Base-by-base conservation (phyloP, 2,888 invertebrate genomes). In the Heliconius sara region DNA sequence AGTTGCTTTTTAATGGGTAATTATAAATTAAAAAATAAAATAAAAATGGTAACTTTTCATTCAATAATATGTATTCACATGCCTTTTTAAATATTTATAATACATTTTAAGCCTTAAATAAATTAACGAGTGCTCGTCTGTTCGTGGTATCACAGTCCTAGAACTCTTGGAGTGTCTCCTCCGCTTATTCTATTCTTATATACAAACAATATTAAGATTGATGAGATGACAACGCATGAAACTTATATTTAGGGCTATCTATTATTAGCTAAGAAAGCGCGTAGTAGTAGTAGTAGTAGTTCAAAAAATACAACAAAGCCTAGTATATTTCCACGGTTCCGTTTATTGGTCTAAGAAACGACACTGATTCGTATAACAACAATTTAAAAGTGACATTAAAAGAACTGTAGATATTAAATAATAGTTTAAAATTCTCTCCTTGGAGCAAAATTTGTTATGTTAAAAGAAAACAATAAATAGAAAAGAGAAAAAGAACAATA, bases 131-230 rank as follows among this genome's bases (percentile, higher is more conserved):
- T 93, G 91, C 89, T 89, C 85, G 85, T 78, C 87, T 88, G 85
- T 84, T 86, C 86, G 91, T 92, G 91, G 91, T 94, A 94, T 94
- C 94, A 94, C 94, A 94, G 94, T 92, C 89, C 89, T 81, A 80
- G 78, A 75, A 81, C 67, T 80, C 68, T 74, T 74, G 79, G 80
- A 79, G 81, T 81, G 57, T 73, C n/a, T n/a, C 74, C 76, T 67
- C 76, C 79, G 19, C n/a, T 79, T 66, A 75, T 57, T 30, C 63
- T 79, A 79, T 73, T 60, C 70, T 78, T 79, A 79, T 43, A 71
- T 80, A 25, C 79, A 65, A 76, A 75, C 66, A 71, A 74, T 68
- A 60, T 70, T 66, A 27, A 75, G 68, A 27, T 70, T 68, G 43
- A 79, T 76, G 52, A 67, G 71, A 79, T 79, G 79, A 65, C 66